Evolutionary conservation across 1,140 invertebrate species (phyloP), one percentile per base, ranked within the genome.

Genomic region (Trachymyrmex cornetzi): DNA sequence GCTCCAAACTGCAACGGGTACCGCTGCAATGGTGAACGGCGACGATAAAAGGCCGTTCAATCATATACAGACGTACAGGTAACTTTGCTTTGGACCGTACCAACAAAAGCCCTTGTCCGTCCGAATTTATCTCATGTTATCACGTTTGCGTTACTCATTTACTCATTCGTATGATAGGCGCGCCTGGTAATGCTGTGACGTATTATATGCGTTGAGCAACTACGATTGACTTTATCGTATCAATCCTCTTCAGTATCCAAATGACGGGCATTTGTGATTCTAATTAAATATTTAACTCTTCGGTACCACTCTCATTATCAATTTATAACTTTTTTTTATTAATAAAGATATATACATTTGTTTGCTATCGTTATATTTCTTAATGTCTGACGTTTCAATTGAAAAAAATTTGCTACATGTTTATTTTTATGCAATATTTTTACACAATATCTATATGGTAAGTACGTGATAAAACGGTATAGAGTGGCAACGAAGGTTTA

Each of bases 31-130:
- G 79, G 90, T 94, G 24, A 96, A 96, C 92, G 97, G 97, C 71
- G 97, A 97, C 92, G 97, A 97, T 92, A 96, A 96, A 94, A 97
- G 97, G 95, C 95, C 96, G 77, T 95, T 97, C 90, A 96, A 96
- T 93, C 97, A 97, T 95, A 97, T 98, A 93, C 97, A 98, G 96
- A 98, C 98, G 48, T 98, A 98, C 96, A 98, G 97, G 97, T 98
- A 96, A 82, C 55, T 50, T 30, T 0, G 80, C 80, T 84, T 84
- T 34, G 30, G 6, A 34, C 30, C 5, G 6, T 74, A 74, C n/a
- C 66, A 24, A 71, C 38, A 63, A 48, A 66, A 77, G 53, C 57
- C 48, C 67, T 24, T 27, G 34, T 86, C 74, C 50, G 38, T 87
- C 77, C 9, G 53, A 87, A 53, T 84, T 85, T 30, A 74, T 84